Evolutionary conservation across 2,797 vertebrate species (phyloP).

Genomic region (Semotilus atromaculatus): DNA sequence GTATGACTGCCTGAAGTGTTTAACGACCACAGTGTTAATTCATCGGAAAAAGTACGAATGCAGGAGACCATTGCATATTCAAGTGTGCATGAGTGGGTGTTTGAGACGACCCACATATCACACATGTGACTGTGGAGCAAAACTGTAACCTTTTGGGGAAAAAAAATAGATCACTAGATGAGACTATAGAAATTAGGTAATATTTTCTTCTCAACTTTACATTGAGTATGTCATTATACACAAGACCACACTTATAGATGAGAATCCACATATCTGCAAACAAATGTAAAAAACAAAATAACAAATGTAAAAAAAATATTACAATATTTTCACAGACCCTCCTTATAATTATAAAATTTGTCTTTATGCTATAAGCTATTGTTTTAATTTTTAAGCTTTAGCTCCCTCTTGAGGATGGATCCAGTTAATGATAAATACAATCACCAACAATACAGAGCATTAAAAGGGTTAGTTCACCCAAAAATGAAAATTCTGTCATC

Average conservation of each 20-base stretch:
- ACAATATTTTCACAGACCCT: neutral
- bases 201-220: neutral
- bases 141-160: neutral
- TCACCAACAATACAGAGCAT: neutral
- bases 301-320: neutral
- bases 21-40: neutral
- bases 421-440: neutral
- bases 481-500: too few species aligned
- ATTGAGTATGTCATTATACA: neutral
- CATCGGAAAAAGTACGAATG: neutral
- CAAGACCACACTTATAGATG: neutral
- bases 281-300: neutral
- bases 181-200: neutral
- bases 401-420: constrained; percentile 6
- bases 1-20: neutral
- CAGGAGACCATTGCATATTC: neutral
- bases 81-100: neutral
- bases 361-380: neutral
- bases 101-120: neutral
- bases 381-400: neutral
- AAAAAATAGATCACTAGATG: neutral
- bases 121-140: neutral
- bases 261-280: neutral
- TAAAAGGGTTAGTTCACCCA: neutral
- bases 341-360: neutral